Evolutionary conservation across 2,797 vertebrate species (phyloP), one percentile per base, ranked within the genome.

Genomic region (Neoniphon sammara): DNA sequence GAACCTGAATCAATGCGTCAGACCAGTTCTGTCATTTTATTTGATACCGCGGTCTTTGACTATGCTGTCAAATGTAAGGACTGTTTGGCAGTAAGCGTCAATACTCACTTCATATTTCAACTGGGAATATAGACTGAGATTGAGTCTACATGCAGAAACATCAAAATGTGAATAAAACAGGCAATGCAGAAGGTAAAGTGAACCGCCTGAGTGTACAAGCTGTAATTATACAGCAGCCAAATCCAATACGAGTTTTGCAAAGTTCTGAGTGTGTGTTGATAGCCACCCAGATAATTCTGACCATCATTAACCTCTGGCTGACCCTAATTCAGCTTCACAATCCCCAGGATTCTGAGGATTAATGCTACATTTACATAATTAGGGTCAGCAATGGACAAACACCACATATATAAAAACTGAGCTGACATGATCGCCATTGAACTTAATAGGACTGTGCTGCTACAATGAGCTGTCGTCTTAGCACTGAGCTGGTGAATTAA

Each of bases 361-460:
- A 93, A 87, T 82, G 80, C 76, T 47, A 87, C 83, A 92, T 94
- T 93, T 93, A 81, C 92, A 93, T 93, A 93, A 93, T 92, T 88
- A 92, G 88, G 92, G 93, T 93, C 92, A 91, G 84, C 72, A 49
- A 73, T 70, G 50, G 85, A 91, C 81, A 89, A 91, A 90, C 85
- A 84, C 8, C 67, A 81, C 72, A 75, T 80, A 85, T 85, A 84
- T 82, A 86, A 89, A 75, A 77, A 83, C 75, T 27, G 59, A 63
- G 82, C 58, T 76, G 85, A 87, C 83, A 81, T 75, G 77, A 73
- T 78, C 34, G 61, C 81, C 70, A 78, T 25, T 85, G 85, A 78
- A 85, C 89, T 82, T 85, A 89, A 89, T 83, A 77, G 74, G 75
- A 82, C 55, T 31, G 50, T 25, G 70, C 75, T 27, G 72, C 75